phyloP scores from a whole-genome alignment of 2,888 invertebrate species.

The Caenorhabditis imperialis region DNA sequence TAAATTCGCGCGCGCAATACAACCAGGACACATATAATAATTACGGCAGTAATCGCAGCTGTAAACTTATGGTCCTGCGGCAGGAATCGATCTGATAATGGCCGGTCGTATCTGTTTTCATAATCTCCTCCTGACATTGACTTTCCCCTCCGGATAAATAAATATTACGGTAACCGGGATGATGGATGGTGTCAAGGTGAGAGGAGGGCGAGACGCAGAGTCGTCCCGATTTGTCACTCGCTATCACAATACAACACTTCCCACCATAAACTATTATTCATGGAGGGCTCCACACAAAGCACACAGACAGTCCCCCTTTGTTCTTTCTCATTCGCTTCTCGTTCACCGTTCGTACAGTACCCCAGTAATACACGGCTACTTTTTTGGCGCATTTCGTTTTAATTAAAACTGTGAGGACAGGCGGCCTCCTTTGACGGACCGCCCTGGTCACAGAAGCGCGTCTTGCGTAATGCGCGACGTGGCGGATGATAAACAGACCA shows the following conservation, averaged over 20 bases:
- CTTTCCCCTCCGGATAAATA: conserved; percentile 38
- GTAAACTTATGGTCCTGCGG: conserved; percentile 45
- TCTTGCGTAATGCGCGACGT: conserved; percentile 20
- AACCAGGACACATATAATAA: conserved; percentile 23
- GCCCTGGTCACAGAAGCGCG: conserved; percentile 28
- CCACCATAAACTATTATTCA: conserved; percentile 4
- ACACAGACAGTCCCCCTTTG: not conserved
- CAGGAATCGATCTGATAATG: conserved; percentile 38
- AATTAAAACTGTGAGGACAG: conserved; percentile 45
- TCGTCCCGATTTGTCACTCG: conserved; percentile 24
- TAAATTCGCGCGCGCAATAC: conserved; percentile 29
- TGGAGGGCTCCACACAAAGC: not conserved
- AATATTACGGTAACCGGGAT: conserved; percentile 49
- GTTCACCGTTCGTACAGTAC: too few relatives aligned
- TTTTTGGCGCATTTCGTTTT: conserved; percentile 24
- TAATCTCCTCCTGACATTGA: conserved; percentile 20
- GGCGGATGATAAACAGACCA: too few relatives aligned
- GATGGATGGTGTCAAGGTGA: conserved; percentile 50
- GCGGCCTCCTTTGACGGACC: conserved; percentile 29
- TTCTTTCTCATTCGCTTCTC: not conserved
- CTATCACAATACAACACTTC: conserved; percentile 27
- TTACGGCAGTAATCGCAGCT: conserved; percentile 37
- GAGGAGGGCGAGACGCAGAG: conserved; percentile 24
- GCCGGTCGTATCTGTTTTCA: conserved; percentile 48
- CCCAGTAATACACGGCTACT: too few relatives aligned